Conservation (phyloP, 2,888 invertebrate genomes). For the Dolomedes plantarius region DNA sequence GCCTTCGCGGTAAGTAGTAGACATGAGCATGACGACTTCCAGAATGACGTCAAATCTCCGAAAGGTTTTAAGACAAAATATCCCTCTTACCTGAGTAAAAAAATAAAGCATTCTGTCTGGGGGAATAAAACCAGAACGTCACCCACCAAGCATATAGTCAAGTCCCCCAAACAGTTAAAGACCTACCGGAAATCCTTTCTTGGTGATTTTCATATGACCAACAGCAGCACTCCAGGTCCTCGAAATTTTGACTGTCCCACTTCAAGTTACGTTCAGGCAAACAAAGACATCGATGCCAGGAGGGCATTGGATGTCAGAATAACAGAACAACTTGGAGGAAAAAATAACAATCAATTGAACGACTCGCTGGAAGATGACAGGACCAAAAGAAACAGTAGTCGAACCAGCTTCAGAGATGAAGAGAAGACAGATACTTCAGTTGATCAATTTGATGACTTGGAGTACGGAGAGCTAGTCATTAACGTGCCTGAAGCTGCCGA, state of each 20-base stretch:
- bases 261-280: not conserved
- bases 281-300: not conserved
- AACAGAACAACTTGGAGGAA: not conserved
- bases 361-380: no score
- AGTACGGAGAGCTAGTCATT: not conserved
- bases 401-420: not conserved
- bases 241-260: not conserved
- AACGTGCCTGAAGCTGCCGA: not conserved
- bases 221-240: no score
- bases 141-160: no score
- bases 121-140: not conserved
- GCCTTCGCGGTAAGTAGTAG: no score
- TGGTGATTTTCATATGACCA: no score
- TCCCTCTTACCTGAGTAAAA: not conserved
- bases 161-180: not conserved
- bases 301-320: not conserved
- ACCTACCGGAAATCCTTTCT: no score
- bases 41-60: not conserved
- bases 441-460: not conserved
- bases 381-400: not conserved
- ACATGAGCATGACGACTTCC: not conserved
- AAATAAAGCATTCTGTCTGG: constrained; percentile 3
- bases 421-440: not conserved
- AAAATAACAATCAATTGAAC: no score
- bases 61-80: not conserved